phyloP scores from a whole-genome alignment of 1,140 invertebrate species.

The Cydia amplana region DNA sequence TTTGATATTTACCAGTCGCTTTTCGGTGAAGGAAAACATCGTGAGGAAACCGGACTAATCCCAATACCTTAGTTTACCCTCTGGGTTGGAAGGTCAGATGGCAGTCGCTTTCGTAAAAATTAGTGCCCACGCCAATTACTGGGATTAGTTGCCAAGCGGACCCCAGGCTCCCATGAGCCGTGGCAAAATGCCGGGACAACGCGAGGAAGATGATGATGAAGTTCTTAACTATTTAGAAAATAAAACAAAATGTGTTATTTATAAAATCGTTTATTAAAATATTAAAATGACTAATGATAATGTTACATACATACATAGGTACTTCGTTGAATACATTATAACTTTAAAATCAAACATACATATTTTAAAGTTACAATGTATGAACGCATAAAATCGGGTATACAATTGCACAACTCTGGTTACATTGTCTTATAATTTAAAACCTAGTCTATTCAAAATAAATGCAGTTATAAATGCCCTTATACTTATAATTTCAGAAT shows the following conservation, averaged over 20 bases:
- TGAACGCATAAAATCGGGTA: conserved; percentile 5
- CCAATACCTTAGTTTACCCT: too few relatives aligned
- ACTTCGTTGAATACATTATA: conserved; percentile 11
- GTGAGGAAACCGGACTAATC: too few relatives aligned
- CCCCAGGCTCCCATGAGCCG: too few relatives aligned
- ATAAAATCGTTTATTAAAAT: conserved; percentile 24
- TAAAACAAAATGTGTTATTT: background rate
- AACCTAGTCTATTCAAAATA: conserved; percentile 25
- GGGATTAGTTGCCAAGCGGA: too few relatives aligned
- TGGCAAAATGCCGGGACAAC: too few relatives aligned
- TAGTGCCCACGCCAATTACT: too few relatives aligned
- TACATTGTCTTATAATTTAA: conserved; percentile 29
- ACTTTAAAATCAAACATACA: background rate
- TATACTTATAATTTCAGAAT: conserved; percentile 15
- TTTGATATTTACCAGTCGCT: too few relatives aligned
- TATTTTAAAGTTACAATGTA: background rate
- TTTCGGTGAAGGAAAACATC: too few relatives aligned
- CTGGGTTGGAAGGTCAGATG: too few relatives aligned
- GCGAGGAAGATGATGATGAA: too few relatives aligned
- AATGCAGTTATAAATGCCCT: conserved; percentile 22
- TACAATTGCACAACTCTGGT: conserved; percentile 29
- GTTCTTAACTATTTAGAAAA: background rate
- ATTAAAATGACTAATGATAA: conserved; percentile 21
- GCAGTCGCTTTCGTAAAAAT: too few relatives aligned
- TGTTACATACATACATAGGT: conserved; percentile 15